Conservation (phyloP, 1,140 invertebrate species). For the Diabrotica undecimpunctata region DNA sequence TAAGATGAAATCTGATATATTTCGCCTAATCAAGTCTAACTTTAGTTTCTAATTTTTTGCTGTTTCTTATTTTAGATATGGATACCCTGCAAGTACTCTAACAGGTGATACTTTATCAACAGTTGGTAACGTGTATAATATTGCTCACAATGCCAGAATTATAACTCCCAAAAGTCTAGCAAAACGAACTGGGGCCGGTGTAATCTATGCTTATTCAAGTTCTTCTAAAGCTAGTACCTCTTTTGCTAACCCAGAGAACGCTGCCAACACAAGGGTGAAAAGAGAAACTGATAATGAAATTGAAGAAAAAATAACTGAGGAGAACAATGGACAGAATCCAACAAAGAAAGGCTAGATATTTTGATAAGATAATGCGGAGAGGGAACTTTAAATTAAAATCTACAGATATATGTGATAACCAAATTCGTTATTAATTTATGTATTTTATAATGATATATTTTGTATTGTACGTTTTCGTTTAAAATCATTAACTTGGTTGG, state of each 20-base stretch:
- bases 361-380: too few relatives aligned
- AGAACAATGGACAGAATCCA: too few relatives aligned
- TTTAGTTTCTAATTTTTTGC: background rate
- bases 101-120: constrained; percentile 59
- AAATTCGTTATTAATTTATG: too few relatives aligned
- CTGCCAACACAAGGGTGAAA: background rate
- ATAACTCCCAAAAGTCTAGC: constrained; percentile 62
- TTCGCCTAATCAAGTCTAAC: too few relatives aligned
- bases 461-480: too few relatives aligned
- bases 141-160: constrained; percentile 58
- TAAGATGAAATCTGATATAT: too few relatives aligned
- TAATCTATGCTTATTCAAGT: constrained; percentile 13
- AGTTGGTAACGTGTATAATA: constrained; percentile 60
- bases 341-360: too few relatives aligned
- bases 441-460: too few relatives aligned
- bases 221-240: constrained; percentile 3
- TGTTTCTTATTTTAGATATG: constrained; percentile 54
- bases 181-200: constrained; percentile 54
- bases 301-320: too few relatives aligned
- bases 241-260: background rate
- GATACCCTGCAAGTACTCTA: constrained; percentile 55
- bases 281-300: background rate
- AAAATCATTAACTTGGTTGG: too few relatives aligned
- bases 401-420: too few relatives aligned
- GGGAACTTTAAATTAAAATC: too few relatives aligned